Evolutionary conservation across 2,797 vertebrate species (phyloP).

Genomic region (Chanos chanos): DNA sequence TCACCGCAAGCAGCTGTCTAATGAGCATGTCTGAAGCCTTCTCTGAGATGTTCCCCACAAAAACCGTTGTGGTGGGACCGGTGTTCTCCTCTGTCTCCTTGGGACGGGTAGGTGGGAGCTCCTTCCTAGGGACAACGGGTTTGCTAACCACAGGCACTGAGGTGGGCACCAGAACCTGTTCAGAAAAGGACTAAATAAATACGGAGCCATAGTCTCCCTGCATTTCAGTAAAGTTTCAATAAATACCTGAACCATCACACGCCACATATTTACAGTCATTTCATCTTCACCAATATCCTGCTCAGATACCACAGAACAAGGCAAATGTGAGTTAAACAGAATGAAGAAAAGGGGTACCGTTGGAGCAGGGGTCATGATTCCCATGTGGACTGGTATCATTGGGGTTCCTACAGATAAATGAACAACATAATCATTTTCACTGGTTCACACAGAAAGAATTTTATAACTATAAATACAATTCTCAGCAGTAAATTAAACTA

Average conservation of each 20-base stretch:
- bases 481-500: no score
- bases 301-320: no score
- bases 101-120: conserved; percentile 69
- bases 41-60: conserved; percentile 98
- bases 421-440: neutral
- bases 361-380: conserved; percentile 91
- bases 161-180: conserved; percentile 85
- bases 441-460: neutral
- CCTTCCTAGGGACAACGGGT: conserved; percentile 84
- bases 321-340: no score
- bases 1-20: conserved; percentile 93
- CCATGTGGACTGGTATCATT: conserved; percentile 98
- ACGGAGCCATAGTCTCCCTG: neutral
- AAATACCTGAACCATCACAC: no score
- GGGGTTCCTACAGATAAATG: conserved; percentile 74
- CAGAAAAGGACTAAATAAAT: conserved; percentile 2
- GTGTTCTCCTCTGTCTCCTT: conserved; percentile 87
- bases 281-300: no score
- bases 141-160: conserved; percentile 90
- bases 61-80: conserved; percentile 96
- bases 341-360: conserved; percentile 81
- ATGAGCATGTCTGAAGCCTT: conserved; percentile 99
- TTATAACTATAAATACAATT: no score
- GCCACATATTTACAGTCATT: no score
- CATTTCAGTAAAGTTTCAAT: no score